Percentiles rank a stretch among this genome's conserved stretches.
Evolutionary conservation across 2,888 invertebrate species (phyloP).

Genomic region (Acanthosepion pharaonis): DNA sequence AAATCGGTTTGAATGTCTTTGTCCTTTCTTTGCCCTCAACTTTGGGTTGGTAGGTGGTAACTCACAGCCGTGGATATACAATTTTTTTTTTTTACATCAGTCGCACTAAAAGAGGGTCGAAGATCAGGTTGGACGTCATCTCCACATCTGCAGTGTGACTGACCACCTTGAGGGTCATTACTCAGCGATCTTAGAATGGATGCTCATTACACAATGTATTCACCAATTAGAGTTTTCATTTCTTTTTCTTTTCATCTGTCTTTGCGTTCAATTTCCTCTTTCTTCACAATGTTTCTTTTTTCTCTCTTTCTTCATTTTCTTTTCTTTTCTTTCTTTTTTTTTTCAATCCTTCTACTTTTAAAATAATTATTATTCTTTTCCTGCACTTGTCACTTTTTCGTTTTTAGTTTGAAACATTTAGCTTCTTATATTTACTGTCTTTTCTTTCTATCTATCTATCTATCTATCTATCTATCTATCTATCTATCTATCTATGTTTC

Average conservation of each 20-base stretch:
- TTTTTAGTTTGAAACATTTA: no score
- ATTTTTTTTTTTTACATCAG: not conserved
- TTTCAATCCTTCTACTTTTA: not conserved
- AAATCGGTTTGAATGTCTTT: not conserved
- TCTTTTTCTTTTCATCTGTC: not conserved
- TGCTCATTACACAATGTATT: not conserved
- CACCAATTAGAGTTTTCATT: not conserved
- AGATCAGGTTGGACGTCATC: not conserved
- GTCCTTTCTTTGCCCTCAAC: not conserved
- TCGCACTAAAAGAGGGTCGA: not conserved
- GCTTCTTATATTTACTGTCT: no score
- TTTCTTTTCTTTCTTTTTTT: not conserved
- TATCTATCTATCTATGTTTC: not conserved
- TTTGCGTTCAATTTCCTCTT: not conserved
- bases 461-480: not conserved
- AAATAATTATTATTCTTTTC: no score
- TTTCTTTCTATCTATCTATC: no score
- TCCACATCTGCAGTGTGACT: not conserved
- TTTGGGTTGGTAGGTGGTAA: not conserved
- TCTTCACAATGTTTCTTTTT: not conserved
- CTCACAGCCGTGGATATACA: not conserved
- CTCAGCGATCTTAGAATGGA: not conserved
- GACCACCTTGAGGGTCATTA: constrained; percentile 33
- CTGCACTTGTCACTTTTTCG: no score
- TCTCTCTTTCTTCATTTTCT: not conserved